Conservation (phyloP, 2,797 vertebrate species). For the Oreortyx pictus region DNA sequence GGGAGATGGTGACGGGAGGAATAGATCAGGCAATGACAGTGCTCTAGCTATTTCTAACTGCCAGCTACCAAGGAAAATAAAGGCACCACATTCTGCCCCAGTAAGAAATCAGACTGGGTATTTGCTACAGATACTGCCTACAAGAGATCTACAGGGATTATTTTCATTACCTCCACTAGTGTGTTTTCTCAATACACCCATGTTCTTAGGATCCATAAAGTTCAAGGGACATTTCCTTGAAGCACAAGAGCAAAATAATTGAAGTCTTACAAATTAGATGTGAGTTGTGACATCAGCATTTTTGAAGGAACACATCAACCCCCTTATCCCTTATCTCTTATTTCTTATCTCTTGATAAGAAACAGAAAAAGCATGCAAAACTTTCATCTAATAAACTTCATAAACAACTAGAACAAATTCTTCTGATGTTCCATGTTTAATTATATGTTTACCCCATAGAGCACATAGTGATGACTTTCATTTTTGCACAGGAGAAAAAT, state of each 20-base stretch:
- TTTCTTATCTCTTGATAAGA: background rate
- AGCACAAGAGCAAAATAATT: background rate
- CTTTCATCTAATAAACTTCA: background rate
- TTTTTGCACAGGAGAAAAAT: slow-evolving; percentile 5
- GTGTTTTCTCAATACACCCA: background rate
- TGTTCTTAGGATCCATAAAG: background rate
- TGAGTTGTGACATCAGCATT: background rate
- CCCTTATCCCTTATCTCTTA: no score
- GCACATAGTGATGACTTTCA: background rate
- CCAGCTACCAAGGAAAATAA: background rate
- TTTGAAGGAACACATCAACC: background rate
- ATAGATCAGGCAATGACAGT: background rate
- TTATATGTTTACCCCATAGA: slow-evolving; percentile 30
- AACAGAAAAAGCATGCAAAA: rapidly evolving
- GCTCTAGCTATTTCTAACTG: background rate
- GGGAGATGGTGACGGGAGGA: background rate
- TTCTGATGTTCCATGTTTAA: slow-evolving; percentile 6
- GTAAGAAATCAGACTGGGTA: background rate
- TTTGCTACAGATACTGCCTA: background rate
- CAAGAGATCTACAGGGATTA: background rate
- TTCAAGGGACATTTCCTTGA: background rate
- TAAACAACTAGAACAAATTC: background rate
- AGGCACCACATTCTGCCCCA: background rate
- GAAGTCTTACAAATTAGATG: rapidly evolving
- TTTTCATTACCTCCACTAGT: background rate